Evolutionary conservation across 2,113 vertebrate species (phyloP).

Genomic region (Xiphorhynchus elegans): DNA sequence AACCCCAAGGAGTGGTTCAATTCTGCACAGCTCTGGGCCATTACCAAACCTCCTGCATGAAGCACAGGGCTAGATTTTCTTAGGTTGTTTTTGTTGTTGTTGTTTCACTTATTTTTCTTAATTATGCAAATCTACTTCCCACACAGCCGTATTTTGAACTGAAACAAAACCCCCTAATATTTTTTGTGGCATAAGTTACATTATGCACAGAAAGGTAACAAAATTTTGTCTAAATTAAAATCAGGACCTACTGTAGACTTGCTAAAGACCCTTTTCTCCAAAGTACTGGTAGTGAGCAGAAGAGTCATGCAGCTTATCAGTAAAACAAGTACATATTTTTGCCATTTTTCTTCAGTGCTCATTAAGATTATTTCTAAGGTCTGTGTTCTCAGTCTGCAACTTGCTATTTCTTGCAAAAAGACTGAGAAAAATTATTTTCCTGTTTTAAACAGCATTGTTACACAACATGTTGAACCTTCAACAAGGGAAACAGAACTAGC

Average conservation of each 20-base stretch:
- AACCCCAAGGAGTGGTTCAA: not conserved
- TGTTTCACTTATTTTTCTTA: slow-evolving; percentile 24
- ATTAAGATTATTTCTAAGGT: not conserved
- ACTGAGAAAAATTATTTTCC: not conserved
- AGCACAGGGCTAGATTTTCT: not conserved
- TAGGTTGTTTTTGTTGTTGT: not conserved
- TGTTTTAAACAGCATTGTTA: slow-evolving; percentile 5
- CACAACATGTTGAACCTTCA: not conserved
- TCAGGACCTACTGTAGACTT: slow-evolving; percentile 25
- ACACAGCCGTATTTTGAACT: slow-evolving; percentile 6
- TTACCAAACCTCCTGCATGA: not conserved
- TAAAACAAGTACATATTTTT: not conserved
- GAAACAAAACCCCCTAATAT: slow-evolving; percentile 38
- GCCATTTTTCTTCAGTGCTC: slow-evolving; percentile 51
- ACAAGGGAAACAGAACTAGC: slow-evolving; percentile 45
- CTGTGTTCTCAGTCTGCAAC: slow-evolving; percentile 35
- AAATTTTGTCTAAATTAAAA: not conserved
- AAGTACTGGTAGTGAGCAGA: slow-evolving; percentile 37
- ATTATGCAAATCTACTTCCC: slow-evolving; percentile 21
- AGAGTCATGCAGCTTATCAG: slow-evolving; percentile 46
- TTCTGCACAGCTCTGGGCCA: slow-evolving; percentile 26
- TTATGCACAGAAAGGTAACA: slow-evolving; percentile 17
- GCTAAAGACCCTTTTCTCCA: slow-evolving; percentile 4
- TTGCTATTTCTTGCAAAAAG: not conserved
- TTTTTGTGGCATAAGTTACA: slow-evolving; percentile 43